Base-by-base conservation (phyloP, 2,888 invertebrate species). In the Petrophora chlorosata region DNA sequence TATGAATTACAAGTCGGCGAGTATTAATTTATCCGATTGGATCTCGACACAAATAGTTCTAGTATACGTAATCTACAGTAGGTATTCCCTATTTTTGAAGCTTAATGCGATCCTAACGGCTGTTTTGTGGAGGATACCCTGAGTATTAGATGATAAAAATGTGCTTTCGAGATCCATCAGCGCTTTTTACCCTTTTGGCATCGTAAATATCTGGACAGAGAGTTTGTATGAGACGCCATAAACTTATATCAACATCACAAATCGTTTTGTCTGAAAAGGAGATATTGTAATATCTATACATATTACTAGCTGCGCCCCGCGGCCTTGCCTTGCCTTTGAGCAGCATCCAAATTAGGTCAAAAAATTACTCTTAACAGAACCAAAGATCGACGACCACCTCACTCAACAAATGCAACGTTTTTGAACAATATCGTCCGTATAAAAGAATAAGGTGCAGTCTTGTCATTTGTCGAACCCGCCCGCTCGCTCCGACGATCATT, bases 381-480 rank as follows among this genome's bases (percentile, higher is more conserved):
- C n/a, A n/a, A n/a, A n/a, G n/a, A n/a, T n/a, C n/a, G n/a, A n/a
- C n/a, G n/a, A n/a, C n/a, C n/a, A n/a, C n/a, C n/a, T n/a, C n/a
- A n/a, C n/a, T n/a, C n/a, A n/a, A n/a, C n/a, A n/a, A n/a, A n/a
- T n/a, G n/a, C n/a, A n/a, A n/a, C n/a, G n/a, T n/a, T n/a, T n/a
- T n/a, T n/a, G n/a, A n/a, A n/a, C n/a, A n/a, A n/a, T n/a, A n/a
- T n/a, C n/a, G 64, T 25, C 17, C 7, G 38, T 44, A 38, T 54
- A 33, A 26, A 22, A 32, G 12, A 47, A 42, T 43, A 61, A 66
- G 59, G 67, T 70, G 76, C 77, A 81, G 76, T 75, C 72, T 73
- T 70, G 78, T 82, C 81, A 82, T 79, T 69, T 75, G 63, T 67
- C 58, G 71, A 69, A 64, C 68, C 73, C 76, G 73, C 76, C 75